Conservation (phyloP, 1,140 invertebrate species). For the Carcinoscorpius rotundicauda region DNA sequence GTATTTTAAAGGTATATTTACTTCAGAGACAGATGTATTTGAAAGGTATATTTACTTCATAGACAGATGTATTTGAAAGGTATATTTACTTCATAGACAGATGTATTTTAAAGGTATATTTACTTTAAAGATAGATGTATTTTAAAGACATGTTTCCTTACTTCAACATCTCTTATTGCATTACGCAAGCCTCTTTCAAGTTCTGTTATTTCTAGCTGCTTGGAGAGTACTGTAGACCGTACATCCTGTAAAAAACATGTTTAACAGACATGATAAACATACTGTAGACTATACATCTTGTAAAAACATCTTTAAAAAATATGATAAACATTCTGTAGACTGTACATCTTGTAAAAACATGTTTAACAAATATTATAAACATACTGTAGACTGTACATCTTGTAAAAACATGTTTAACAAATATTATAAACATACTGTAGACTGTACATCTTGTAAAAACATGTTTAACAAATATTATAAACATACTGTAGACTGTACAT, state of each 20-base stretch:
- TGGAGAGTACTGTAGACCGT: conserved; percentile 48
- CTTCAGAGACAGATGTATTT: no score
- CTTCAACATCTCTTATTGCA: conserved; percentile 50
- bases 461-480: no score
- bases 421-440: no score
- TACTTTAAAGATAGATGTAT: no score
- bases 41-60: no score
- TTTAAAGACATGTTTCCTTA: conserved; percentile 24
- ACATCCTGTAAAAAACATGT: conserved; percentile 37
- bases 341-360: conserved; percentile 13
- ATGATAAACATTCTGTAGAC: neutral
- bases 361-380: conserved; percentile 2
- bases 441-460: no score
- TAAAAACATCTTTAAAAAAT: conserved; percentile 15
- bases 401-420: no score
- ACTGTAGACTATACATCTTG: neutral
- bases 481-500: no score
- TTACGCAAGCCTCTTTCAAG: conserved; percentile 60
- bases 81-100: no score
- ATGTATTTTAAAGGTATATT: no score
- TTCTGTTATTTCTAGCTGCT: conserved; percentile 66
- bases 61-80: no score
- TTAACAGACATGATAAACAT: conserved; percentile 2
- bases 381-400: neutral
- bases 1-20: no score